Evolutionary conservation across 1,140 invertebrate species (phyloP).

Genomic region (Pinna nobilis): DNA sequence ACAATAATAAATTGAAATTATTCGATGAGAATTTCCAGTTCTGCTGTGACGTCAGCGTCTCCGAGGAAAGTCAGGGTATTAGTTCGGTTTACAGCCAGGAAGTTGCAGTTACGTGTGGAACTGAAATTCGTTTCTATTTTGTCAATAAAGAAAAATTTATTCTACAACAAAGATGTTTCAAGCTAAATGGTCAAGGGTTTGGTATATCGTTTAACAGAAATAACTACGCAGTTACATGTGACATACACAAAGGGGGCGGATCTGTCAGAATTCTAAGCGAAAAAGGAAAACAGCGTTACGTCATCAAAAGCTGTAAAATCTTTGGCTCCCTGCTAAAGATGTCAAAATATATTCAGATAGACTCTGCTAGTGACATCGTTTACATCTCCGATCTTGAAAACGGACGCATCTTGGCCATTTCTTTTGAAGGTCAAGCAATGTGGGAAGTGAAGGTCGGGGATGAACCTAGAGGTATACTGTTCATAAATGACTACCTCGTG

Average conservation of each 20-base stretch:
- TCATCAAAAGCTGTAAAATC: constrained; percentile 18
- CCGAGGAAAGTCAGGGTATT: constrained; percentile 9
- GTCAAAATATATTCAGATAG: constrained; percentile 12
- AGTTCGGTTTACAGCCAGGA: constrained; percentile 15
- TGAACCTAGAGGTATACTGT: constrained; percentile 1
- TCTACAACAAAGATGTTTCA: constrained; percentile 14
- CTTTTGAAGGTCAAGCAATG: constrained; percentile 9
- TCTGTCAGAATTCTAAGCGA: constrained; percentile 13
- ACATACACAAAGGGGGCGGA: neutral
- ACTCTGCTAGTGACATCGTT: neutral
- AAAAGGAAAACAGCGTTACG: constrained; percentile 15
- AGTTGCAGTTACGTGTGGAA: constrained; percentile 17
- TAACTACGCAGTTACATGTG: constrained; percentile 15
- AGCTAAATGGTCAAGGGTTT: constrained; percentile 14
- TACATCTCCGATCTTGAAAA: constrained; percentile 18
- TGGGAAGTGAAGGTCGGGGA: neutral
- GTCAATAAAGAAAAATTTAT: constrained; percentile 11
- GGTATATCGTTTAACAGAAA: constrained; percentile 11
- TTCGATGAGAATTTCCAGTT: constrained; percentile 16
- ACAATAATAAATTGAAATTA: constrained; percentile 10
- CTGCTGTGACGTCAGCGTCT: neutral
- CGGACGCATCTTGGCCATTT: constrained; percentile 3
- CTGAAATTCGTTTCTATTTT: constrained; percentile 12
- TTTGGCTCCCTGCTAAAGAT: constrained; percentile 8
- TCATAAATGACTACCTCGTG: neutral